Percentiles rank a stretch among this genome's conserved stretches.
Conservation (phyloP, 1,140 invertebrate species). For the Drosophila guanche region DNA sequence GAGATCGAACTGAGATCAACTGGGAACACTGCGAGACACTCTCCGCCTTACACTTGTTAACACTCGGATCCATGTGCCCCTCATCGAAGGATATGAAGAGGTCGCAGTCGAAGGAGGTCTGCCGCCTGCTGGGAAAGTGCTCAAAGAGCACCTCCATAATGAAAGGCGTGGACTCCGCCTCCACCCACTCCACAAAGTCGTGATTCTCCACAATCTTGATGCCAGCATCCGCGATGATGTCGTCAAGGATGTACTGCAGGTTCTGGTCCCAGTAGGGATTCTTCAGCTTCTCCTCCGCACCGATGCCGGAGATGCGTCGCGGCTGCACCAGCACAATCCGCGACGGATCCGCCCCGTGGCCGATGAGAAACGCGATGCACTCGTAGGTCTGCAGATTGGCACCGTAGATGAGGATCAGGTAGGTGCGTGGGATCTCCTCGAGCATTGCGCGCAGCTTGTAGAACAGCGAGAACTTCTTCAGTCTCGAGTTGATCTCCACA, state of each 20-base stretch:
- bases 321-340: slow-evolving; percentile 47
- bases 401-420: slow-evolving; percentile 60
- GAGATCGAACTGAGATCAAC: not conserved
- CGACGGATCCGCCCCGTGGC: slow-evolving; percentile 32
- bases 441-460: slow-evolving; percentile 55
- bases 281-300: slow-evolving; percentile 21
- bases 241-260: slow-evolving; percentile 49
- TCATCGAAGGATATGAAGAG: slow-evolving; percentile 64
- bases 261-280: slow-evolving; percentile 47
- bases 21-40: not conserved
- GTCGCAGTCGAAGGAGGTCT: slow-evolving; percentile 48
- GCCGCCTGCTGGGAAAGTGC: not conserved
- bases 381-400: slow-evolving; percentile 54
- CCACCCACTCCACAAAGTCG: slow-evolving; percentile 34
- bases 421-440: slow-evolving; percentile 24
- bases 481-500: slow-evolving; percentile 56
- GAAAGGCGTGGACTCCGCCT: slow-evolving; percentile 17
- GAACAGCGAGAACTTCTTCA: slow-evolving; percentile 61
- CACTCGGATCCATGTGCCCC: slow-evolving; percentile 13
- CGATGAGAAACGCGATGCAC: slow-evolving; percentile 61
- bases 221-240: slow-evolving; percentile 48
- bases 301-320: not conserved
- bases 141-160: slow-evolving; percentile 55
- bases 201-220: slow-evolving; percentile 27
- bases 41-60: slow-evolving; percentile 19